Conservation (phyloP, 2,888 invertebrate species). For the Tanytarsus gracilentus region DNA sequence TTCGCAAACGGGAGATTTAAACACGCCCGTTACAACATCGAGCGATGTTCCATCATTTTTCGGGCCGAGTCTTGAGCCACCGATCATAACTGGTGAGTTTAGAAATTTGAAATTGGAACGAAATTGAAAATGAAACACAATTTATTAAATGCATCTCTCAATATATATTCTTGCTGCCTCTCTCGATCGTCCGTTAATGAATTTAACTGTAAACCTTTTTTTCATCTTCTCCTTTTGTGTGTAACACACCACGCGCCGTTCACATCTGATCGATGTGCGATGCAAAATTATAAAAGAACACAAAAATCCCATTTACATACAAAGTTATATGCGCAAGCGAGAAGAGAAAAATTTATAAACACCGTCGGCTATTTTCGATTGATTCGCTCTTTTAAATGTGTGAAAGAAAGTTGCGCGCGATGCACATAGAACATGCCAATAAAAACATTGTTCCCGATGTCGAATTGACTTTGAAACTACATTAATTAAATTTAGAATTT, state of each 20-base stretch:
- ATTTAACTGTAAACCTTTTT: conserved; percentile 18
- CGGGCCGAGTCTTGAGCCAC: conserved; percentile 79
- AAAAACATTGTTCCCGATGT: background rate
- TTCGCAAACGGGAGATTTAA: conserved; percentile 72
- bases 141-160: background rate
- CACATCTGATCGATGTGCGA: too few relatives aligned
- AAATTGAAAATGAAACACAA: background rate
- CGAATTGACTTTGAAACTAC: background rate
- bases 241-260: too few relatives aligned
- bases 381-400: too few relatives aligned
- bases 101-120: background rate
- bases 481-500: conserved; percentile 1
- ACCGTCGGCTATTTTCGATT: conserved; percentile 26
- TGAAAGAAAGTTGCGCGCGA: background rate
- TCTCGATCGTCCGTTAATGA: background rate
- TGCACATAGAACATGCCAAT: background rate
- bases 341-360: too few relatives aligned
- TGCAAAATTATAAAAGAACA: too few relatives aligned
- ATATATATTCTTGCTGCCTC: background rate
- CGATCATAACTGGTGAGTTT: conserved; percentile 82
- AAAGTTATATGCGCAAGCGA: too few relatives aligned
- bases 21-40: conserved; percentile 90
- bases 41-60: conserved; percentile 88
- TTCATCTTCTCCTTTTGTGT: background rate
- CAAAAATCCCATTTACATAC: conserved; percentile 22